Percentiles rank a stretch among this genome's conserved stretches.
Evolutionary conservation across 2,113 vertebrate species (phyloP).

Genomic region (Misgurnus mizolepis): DNA sequence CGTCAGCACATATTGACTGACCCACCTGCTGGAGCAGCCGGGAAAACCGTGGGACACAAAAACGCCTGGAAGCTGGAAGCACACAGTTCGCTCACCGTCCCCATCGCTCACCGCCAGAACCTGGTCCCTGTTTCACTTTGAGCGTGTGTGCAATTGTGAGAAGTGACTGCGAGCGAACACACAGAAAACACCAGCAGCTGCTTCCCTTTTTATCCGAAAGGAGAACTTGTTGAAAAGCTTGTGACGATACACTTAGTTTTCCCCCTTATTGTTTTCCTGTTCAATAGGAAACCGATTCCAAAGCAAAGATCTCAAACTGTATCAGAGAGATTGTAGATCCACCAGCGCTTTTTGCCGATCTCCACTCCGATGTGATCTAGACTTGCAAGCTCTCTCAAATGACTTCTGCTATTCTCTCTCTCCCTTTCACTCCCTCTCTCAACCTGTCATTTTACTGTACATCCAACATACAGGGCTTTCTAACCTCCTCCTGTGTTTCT

Average conservation of each 20-base stretch:
- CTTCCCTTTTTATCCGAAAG: conserved; percentile 37
- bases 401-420: conserved; percentile 23
- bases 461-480: background rate
- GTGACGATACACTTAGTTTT: background rate
- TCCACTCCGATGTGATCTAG: conserved; percentile 16
- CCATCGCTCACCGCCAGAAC: conserved; percentile 68
- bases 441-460: background rate
- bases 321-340: background rate
- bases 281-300: background rate
- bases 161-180: conserved; percentile 14
- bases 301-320: conserved; percentile 16
- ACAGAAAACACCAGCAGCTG: conserved; percentile 30
- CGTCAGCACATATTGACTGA: background rate
- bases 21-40: conserved; percentile 69
- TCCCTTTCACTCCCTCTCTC: conserved; percentile 40
- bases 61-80: conserved; percentile 91
- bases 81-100: conserved; percentile 87
- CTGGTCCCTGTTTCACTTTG: background rate
- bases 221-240: conserved; percentile 33
- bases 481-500: background rate
- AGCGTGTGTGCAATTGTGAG: background rate
- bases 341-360: background rate
- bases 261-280: background rate
- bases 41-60: conserved; percentile 76
- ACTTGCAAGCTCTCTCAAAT: conserved; percentile 26